A percentile compares a stretch with the other conserved stretches of the same genome.
These are phyloP conservation scores for Hirundichthys speculiger DNA, from an alignment of 2,113 vertebrate genomes.

Conservation along the genomic window DNA sequence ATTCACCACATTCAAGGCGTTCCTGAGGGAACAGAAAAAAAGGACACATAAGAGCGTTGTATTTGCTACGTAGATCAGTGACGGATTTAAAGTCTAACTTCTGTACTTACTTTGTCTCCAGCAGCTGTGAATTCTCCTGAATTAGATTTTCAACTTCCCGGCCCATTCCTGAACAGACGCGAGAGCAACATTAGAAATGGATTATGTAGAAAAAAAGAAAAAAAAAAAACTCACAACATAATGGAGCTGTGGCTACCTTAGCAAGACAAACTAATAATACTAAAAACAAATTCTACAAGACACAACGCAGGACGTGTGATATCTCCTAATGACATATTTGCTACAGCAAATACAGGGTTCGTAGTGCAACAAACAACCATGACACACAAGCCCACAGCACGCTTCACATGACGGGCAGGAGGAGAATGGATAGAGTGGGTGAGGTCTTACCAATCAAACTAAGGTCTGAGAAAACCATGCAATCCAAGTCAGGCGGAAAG, in stretches of 20 bases:
- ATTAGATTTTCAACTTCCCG: conserved; percentile 98
- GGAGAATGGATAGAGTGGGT: conserved; percentile 78
- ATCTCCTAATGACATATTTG: conserved; percentile 46
- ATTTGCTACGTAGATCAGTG: neutral
- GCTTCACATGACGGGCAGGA: conserved; percentile 56
- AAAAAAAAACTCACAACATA: conserved; percentile 5
- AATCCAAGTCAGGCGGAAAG: conserved; percentile 86
- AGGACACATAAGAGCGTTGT: neutral
- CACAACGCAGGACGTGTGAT: conserved; percentile 24
- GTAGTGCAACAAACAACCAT: conserved; percentile 34
- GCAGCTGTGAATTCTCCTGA: conserved; percentile 94
- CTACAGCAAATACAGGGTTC: neutral
- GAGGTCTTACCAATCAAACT: conserved; percentile 97
- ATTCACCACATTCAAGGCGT: conserved; percentile 97
- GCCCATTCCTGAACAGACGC: conserved; percentile 90
- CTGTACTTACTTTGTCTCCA: conserved; percentile 95
- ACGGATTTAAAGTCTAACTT: neutral
- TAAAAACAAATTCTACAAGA: conserved; percentile 21
- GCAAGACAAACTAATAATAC: conserved; percentile 29
- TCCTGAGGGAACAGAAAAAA: conserved; percentile 78
- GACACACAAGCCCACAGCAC: conserved; percentile 46
- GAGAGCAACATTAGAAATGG: neutral
- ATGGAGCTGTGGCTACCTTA: conserved; percentile 24
- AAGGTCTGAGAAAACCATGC: conserved; percentile 97
- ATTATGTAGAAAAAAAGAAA: neutral